Percentiles rank a stretch among this genome's conserved stretches.
These are phyloP conservation scores for Dasysyrphus albostriatus DNA, from an alignment of 2,888 invertebrate species.

Conservation along the genomic window DNA sequence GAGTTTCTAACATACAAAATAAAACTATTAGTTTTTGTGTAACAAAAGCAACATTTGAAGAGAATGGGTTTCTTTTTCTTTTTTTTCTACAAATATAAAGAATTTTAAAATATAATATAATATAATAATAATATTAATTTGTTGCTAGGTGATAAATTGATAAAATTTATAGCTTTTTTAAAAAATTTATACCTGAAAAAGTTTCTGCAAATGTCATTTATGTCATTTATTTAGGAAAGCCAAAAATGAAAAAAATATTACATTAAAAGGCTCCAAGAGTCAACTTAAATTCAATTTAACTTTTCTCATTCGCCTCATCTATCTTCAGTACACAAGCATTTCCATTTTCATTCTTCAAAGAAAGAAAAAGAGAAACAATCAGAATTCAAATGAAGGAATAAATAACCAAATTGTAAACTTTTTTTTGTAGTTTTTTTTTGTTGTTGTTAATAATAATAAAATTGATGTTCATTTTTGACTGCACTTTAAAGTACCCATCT, in stretches of 20 bases:
- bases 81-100: too few relatives aligned
- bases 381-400: slow-evolving; percentile 68
- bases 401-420: slow-evolving; percentile 52
- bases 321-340: not conserved
- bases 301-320: slow-evolving; percentile 33
- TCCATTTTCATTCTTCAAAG: not conserved
- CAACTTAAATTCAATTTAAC: slow-evolving; percentile 42
- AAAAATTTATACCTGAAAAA: not conserved
- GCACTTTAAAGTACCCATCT: slow-evolving; percentile 64
- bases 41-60: too few relatives aligned
- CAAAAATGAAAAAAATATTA: not conserved
- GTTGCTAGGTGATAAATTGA: too few relatives aligned
- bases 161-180: too few relatives aligned
- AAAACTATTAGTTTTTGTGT: too few relatives aligned
- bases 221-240: not conserved
- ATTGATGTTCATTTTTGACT: slow-evolving; percentile 69
- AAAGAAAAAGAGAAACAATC: slow-evolving; percentile 41
- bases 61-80: too few relatives aligned
- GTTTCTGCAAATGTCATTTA: not conserved
- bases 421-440: slow-evolving; percentile 16
- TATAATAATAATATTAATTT: too few relatives aligned
- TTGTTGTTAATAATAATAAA: slow-evolving; percentile 60
- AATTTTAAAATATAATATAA: too few relatives aligned
- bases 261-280: not conserved
- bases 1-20: too few relatives aligned